These are phyloP conservation scores for Loris lydekkerianus DNA, from an alignment of 2,797 vertebrate genomes.

Conservation along the genomic window DNA sequence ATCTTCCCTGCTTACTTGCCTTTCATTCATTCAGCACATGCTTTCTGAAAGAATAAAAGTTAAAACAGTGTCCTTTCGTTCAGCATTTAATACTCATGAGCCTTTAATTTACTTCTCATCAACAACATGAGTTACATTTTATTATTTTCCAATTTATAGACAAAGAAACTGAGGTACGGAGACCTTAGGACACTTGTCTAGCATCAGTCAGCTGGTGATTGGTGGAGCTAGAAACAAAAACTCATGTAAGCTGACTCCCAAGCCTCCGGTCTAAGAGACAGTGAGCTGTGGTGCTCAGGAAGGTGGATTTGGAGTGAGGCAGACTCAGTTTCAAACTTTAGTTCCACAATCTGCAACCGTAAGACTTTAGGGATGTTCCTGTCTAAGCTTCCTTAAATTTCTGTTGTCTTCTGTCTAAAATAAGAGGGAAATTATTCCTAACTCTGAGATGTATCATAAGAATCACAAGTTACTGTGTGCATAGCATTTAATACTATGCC, in stretches of 20 bases:
- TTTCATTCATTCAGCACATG: background rate
- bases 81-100: background rate
- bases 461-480: background rate
- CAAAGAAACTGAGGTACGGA: background rate
- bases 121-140: background rate
- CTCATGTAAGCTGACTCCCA: background rate
- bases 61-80: background rate
- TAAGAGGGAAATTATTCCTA: background rate
- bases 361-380: background rate
- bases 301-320: background rate
- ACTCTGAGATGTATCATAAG: background rate
- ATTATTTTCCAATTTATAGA: background rate
- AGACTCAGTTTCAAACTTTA: background rate
- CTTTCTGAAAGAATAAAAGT: constrained; percentile 8
- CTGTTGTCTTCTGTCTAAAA: background rate
- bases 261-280: background rate
- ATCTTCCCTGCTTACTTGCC: background rate
- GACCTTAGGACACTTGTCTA: background rate
- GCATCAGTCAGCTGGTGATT: background rate
- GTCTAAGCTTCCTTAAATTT: background rate
- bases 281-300: background rate
- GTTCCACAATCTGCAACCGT: background rate
- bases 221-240: background rate
- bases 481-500: background rate
- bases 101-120: background rate